Conservation (phyloP, 2,113 vertebrate species). For the Bos indicus region DNA sequence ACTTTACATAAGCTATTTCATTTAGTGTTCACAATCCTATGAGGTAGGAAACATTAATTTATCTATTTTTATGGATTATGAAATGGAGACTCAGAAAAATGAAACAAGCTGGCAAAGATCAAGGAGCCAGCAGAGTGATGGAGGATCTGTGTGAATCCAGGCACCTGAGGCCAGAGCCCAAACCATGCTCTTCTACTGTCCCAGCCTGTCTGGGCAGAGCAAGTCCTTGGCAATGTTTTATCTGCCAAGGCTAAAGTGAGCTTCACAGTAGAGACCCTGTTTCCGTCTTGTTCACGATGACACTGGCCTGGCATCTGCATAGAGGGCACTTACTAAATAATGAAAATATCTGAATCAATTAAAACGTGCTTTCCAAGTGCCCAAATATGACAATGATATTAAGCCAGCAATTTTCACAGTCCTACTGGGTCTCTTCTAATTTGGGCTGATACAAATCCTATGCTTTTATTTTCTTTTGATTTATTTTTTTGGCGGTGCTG, state of each 20-base stretch:
- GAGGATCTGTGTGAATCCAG: not conserved
- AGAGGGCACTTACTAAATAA: not conserved
- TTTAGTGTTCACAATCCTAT: not conserved
- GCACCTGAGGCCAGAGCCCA: not conserved
- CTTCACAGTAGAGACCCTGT: not conserved
- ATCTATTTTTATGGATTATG: not conserved
- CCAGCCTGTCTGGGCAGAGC: not conserved
- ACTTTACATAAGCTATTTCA: not conserved
- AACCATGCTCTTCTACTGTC: not conserved
- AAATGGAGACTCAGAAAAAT: not conserved
- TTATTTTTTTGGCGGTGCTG: not conserved
- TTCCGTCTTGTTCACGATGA: not conserved
- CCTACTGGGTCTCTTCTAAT: not conserved
- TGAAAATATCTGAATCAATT: not conserved
- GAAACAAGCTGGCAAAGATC: not conserved
- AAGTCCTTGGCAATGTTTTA: not conserved
- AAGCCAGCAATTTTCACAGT: not conserved
- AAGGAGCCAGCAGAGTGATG: not conserved
- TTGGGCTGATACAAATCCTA: not conserved
- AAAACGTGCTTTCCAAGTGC: not conserved
- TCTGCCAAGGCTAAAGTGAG: not conserved
- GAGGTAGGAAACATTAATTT: not conserved
- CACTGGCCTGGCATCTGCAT: not conserved
- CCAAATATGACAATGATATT: not conserved
- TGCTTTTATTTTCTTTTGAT: not conserved